A percentile compares a stretch with the other conserved stretches of the same genome.
Conservation (phyloP, 2,113 vertebrate genomes). For the Ameiurus melas region DNA sequence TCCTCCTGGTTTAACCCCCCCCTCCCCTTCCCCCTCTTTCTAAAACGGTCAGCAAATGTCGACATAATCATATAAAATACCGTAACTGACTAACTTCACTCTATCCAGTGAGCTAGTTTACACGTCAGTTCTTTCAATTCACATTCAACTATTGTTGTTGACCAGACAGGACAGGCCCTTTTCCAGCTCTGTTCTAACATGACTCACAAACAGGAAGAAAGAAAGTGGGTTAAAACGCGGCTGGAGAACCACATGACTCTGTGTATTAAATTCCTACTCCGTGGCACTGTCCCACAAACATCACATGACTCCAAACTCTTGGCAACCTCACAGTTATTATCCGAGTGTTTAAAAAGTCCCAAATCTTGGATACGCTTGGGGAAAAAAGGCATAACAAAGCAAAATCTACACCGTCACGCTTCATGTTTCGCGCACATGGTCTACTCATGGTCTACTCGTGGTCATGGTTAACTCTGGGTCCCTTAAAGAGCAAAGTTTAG, state of each 20-base stretch:
- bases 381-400: too few relatives aligned
- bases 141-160: not conserved
- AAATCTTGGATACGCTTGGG: not conserved
- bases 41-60: not conserved
- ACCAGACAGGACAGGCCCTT: not conserved
- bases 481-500: not conserved
- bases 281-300: conserved; percentile 30
- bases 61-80: not conserved
- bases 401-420: not conserved
- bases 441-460: too few relatives aligned
- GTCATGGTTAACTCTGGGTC: not conserved
- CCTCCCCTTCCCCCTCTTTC: not conserved
- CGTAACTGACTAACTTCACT: not conserved
- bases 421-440: not conserved
- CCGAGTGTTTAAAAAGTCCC: not conserved
- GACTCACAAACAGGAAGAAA: not conserved
- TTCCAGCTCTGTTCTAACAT: not conserved
- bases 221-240: not conserved
- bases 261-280: not conserved
- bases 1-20: not conserved
- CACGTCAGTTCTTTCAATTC: not conserved
- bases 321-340: not conserved
- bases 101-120: not conserved
- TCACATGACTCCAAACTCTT: conserved; percentile 61
- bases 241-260: not conserved